phyloP scores from a whole-genome alignment of 2,113 vertebrate species.

The Nothoprocta pentlandii region DNA sequence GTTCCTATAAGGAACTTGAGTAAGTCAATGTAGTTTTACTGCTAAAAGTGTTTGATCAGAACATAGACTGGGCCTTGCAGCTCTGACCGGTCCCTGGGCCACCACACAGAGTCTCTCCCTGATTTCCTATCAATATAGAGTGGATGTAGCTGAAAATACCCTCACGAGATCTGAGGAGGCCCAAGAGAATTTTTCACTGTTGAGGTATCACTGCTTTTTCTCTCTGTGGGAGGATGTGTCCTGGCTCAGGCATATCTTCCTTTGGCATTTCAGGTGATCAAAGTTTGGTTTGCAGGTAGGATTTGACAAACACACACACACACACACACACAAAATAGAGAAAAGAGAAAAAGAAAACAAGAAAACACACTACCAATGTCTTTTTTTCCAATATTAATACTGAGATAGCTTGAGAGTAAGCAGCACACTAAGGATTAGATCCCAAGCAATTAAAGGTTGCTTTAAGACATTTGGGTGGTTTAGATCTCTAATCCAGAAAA shows the following conservation, averaged over 20 bases:
- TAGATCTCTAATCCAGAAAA: background rate
- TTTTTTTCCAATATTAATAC: background rate
- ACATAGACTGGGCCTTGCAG: background rate
- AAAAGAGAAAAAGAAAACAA: background rate
- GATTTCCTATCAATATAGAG: accelerated
- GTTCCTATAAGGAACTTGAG: background rate
- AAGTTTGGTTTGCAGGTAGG: background rate
- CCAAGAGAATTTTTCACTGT: background rate
- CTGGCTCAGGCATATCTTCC: background rate
- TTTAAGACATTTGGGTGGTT: background rate
- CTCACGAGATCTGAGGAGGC: background rate
- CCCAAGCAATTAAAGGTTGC: background rate
- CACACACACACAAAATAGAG: background rate
- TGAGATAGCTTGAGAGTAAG: background rate
- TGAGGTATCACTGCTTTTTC: background rate
- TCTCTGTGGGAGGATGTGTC: background rate
- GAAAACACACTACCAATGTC: background rate
- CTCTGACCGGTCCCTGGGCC: background rate
- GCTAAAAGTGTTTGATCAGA: background rate
- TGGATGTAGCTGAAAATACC: background rate
- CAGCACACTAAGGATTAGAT: background rate
- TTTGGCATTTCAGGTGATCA: background rate
- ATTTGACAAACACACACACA: background rate
- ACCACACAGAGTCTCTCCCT: background rate
- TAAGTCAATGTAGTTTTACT: background rate